Percentiles rank a stretch among this genome's conserved stretches.
Evolutionary conservation across 1,140 invertebrate genomes (phyloP).

Genomic region (Ridgeia piscesae): DNA sequence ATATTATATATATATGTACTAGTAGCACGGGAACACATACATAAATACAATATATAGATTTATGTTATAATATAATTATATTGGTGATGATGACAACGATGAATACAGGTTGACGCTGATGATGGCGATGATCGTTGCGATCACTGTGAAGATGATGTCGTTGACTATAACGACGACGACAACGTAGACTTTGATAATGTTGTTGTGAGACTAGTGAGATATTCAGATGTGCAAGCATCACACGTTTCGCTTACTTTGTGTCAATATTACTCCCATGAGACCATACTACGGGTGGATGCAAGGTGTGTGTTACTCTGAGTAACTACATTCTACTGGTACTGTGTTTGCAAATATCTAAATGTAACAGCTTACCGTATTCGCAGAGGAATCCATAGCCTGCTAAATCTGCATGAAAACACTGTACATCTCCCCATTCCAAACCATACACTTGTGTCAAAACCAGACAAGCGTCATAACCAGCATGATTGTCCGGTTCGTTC

Average conservation of each 20-base stretch:
- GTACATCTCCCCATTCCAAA: background rate
- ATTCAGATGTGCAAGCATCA: background rate
- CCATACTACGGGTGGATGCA: no score
- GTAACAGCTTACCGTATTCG: background rate
- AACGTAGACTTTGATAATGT: no score
- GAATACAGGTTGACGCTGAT: no score
- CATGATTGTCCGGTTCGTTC: background rate
- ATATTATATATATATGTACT: no score
- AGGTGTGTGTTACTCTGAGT: background rate
- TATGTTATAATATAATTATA: no score
- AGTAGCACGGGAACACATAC: no score
- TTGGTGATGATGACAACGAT: no score
- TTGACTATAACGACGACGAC: no score
- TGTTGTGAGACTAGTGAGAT: background rate
- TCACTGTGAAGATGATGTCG: no score
- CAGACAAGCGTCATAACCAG: background rate
- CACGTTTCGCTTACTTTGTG: background rate
- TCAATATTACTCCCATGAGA: no score
- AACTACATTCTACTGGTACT: background rate
- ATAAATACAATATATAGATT: no score
- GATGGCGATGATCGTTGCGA: no score
- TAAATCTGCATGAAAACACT: background rate
- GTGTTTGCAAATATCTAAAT: background rate
- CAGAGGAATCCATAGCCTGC: background rate
- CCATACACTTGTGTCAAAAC: background rate